Evolutionary conservation across 2,113 vertebrate species (phyloP).

Genomic region (Megalops atlanticus): DNA sequence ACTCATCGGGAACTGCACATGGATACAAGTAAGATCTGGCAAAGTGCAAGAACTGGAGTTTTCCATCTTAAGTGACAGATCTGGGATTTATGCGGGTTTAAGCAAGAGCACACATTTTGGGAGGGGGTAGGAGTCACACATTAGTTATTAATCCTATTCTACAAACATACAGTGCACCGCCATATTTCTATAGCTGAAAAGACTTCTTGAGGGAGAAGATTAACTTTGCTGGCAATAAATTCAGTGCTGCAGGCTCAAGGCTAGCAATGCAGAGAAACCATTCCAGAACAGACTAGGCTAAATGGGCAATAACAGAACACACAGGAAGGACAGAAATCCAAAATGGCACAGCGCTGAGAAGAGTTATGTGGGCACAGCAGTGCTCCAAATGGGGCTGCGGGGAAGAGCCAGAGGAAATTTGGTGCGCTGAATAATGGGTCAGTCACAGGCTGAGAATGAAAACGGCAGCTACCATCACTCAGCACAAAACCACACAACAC

Average conservation of each 20-base stretch:
- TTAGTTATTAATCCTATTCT: slow-evolving; percentile 27
- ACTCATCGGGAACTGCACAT: slow-evolving; percentile 50
- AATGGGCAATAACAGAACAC: too few relatives aligned
- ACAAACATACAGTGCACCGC: not conserved
- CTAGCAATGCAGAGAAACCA: too few relatives aligned
- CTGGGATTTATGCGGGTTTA: not conserved
- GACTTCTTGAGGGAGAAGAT: not conserved
- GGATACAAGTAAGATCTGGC: slow-evolving; percentile 64
- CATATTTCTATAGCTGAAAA: not conserved
- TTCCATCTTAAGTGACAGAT: slow-evolving; percentile 34
- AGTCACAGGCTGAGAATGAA: not conserved
- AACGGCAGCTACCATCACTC: too few relatives aligned
- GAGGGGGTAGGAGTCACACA: slow-evolving; percentile 36
- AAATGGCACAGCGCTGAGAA: too few relatives aligned
- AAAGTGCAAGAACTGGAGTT: slow-evolving; percentile 44
- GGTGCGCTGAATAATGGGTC: not conserved
- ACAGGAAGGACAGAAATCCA: too few relatives aligned
- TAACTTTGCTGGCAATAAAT: too few relatives aligned
- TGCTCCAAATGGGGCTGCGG: too few relatives aligned
- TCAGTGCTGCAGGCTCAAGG: too few relatives aligned
- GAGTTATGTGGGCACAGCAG: too few relatives aligned
- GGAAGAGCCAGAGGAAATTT: too few relatives aligned
- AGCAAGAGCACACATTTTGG: not conserved
- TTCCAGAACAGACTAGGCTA: too few relatives aligned
- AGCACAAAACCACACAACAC: not conserved